A percentile compares a stretch with the other conserved stretches of the same genome.
These are phyloP conservation scores for Diplolepis rosae DNA, from an alignment of 2,888 invertebrate genomes.

Conservation along the genomic window DNA sequence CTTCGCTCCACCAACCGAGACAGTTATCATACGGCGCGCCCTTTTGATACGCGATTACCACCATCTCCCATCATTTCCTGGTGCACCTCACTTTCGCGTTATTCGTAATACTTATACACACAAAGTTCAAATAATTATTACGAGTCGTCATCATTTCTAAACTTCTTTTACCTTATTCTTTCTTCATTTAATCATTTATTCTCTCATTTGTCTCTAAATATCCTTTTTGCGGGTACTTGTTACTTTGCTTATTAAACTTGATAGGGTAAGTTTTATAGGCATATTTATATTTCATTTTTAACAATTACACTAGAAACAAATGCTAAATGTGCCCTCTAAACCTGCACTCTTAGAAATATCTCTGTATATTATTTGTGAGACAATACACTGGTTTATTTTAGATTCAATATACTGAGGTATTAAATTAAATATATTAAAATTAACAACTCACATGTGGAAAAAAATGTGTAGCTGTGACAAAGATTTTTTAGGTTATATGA, in stretches of 20 bases:
- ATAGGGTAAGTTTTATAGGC: background rate
- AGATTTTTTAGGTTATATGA: no score
- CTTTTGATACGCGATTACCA: constrained; percentile 35
- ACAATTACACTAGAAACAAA: no score
- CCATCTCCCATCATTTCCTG: constrained; percentile 7
- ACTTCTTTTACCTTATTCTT: background rate
- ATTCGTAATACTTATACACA: background rate
- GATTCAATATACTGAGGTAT: no score
- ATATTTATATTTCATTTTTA: background rate
- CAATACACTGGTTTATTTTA: no score
- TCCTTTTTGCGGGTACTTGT: background rate
- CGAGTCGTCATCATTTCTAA: constrained; percentile 4
- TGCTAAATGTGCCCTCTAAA: no score
- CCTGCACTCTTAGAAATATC: no score
- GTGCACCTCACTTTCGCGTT: constrained; percentile 15
- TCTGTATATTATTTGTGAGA: no score
- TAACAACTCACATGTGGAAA: no score
- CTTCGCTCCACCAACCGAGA: constrained; percentile 31
- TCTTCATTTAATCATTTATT: background rate
- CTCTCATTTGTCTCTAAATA: background rate
- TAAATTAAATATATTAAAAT: no score
- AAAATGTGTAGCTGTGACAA: no score
- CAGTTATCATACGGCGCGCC: constrained; percentile 40
- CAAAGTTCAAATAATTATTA: background rate
- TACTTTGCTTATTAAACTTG: background rate